Evolutionary conservation across 2,113 vertebrate species (phyloP), one percentile per base, ranked within the genome.

Genomic region (Leucoraja erinaceus): DNA sequence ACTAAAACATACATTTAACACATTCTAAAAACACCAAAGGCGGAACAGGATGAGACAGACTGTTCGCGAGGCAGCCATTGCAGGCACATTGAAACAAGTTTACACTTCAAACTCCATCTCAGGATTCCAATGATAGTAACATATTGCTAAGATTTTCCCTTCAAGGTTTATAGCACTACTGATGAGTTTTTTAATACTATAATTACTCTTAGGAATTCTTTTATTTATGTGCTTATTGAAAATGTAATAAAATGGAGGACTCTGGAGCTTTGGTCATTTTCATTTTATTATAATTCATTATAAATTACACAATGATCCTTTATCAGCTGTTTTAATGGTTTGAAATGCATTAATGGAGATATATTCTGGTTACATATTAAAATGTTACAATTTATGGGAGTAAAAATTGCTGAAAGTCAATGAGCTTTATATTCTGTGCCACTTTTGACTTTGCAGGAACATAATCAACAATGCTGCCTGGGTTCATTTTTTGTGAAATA

Each of bases 191-290:
- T 59, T 66, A 66, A 10, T 63, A 54, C 12, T 3, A 28, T 63
- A n/a, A 61, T 31, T 61, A 86, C 28, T 16, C 8, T 28, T 12
- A 86, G 83, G 25, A 28, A n/a, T 33, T 14, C 33, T 6, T 63
- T 86, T 86, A 10, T 61, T 86, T 86, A 28, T 86, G 81, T n/a
- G 56, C 16, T 61, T 61, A n/a, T 84, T 84, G 25, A 84, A 84
- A 56, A 84, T 78, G 76, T 12, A 78, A 78, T 78, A 78, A 78
- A 76, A 78, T 59, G 22, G 54, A 84, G 22, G 20, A 0, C 81
- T 56, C 22, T 84, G 22, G 25, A 54, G 28, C 28, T 61, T 31
- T 61, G 56, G 25, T n/a, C 56, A 12, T 61, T 59, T n/a, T 28
- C 83, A 86, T 59, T 63, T n/a, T 63, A 31, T 86, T n/a, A 86